These are phyloP conservation scores for Carcharodon carcharias DNA, from an alignment of 2,797 vertebrate species.

Conservation along the genomic window DNA sequence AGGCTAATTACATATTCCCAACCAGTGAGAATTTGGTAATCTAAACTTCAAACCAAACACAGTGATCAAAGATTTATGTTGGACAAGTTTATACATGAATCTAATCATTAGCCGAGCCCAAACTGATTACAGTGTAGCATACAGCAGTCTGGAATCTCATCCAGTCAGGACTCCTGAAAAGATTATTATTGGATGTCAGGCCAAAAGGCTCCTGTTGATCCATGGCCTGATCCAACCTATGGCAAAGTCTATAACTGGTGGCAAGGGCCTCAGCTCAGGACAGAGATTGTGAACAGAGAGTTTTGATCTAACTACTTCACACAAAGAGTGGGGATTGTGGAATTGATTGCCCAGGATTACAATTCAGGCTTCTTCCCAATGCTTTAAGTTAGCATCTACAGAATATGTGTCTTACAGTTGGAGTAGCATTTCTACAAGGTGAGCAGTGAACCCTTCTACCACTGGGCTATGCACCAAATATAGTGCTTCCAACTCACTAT, in stretches of 20 bases:
- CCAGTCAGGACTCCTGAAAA: neutral
- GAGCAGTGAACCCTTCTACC: neutral
- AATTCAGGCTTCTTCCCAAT: neutral
- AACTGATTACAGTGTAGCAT: neutral
- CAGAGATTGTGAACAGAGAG: neutral
- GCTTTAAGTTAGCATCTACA: neutral
- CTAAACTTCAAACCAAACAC: neutral
- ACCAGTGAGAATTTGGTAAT: neutral
- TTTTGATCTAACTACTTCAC: neutral
- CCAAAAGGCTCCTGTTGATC: neutral
- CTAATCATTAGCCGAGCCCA: neutral
- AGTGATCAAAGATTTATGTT: no score
- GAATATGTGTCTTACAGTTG: neutral
- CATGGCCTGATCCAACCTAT: neutral
- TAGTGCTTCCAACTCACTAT: neutral
- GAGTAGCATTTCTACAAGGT: neutral
- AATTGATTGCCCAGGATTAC: neutral
- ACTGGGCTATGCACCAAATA: neutral
- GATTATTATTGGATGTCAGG: neutral
- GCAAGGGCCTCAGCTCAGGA: neutral
- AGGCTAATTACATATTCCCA: neutral
- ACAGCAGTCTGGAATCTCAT: neutral
- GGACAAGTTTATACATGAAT: neutral
- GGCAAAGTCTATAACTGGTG: neutral
- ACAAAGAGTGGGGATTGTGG: neutral